Base-by-base conservation (phyloP, 1,140 invertebrate species). In the Neodiprion lecontei region DNA sequence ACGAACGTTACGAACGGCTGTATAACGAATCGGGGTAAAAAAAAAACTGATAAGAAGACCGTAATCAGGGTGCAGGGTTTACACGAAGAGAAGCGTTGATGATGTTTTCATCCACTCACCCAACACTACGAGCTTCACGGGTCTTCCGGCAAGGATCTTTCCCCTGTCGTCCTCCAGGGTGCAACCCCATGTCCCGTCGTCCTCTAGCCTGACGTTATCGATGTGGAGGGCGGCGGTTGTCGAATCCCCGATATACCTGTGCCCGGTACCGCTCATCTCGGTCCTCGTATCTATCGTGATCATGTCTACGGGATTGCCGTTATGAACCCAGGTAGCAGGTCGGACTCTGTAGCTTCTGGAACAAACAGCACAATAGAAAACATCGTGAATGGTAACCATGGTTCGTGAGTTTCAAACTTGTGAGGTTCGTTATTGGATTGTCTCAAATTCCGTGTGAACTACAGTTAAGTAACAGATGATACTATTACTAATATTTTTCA, bases 181-280 rank as follows among this genome's bases (percentile, higher is more conserved):
- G 80, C 92, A 94, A 75, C 90, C 90, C 92, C 92, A 94, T 78
- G 90, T 89, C 71, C 92, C 92, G 76, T 93, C 91, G 78, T 94
- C 92, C 79, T 93, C 92, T 23, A 93, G 86, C 79, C 92, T 88
- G 11, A 92, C 91, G 82, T 92, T 93, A 76, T 91, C 91, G 76
- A 94, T 93, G 75, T 91, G 90, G 76, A 94, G 86, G 75, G 91
- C 91, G 0, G 91, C 92, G 67, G 89, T 90, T 75, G 89, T 87
- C 7, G 87, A 85, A 75, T 90, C 89, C n/a, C 88, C 83, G 17
- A 86, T 87, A 74, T 90, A 90, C 67, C 89, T 82, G 72, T 90
- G 89, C 21, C 89, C 89, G 2, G 87, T 88, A 5, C 87, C 87
- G 74, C 87, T 88, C 86, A 87, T 84, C 75, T 88, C 87, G 72